Evolutionary conservation across 1,140 invertebrate genomes (phyloP).

Genomic region (Himalopsyche phryganea): DNA sequence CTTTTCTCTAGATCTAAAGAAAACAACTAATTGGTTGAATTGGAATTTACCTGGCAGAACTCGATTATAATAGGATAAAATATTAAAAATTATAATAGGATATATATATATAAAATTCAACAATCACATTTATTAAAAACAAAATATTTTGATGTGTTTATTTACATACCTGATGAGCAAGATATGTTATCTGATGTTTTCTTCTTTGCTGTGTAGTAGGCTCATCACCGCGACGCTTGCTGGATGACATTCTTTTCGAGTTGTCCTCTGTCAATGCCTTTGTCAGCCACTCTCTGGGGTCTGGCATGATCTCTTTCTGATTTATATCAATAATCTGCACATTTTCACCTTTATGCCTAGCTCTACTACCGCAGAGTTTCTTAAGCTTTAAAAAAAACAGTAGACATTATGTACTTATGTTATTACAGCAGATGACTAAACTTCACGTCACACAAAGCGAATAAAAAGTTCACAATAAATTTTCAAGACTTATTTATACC

Average conservation of each 20-base stretch:
- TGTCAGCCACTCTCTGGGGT: conserved; percentile 75
- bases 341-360: conserved; percentile 50
- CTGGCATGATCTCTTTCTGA: conserved; percentile 76
- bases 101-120: too few relatives aligned
- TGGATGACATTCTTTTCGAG: conserved; percentile 49
- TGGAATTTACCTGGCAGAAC: too few relatives aligned
- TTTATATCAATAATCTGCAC: conserved; percentile 78
- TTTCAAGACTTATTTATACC: too few relatives aligned
- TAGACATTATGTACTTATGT: too few relatives aligned
- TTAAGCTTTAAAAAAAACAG: conserved; percentile 40
- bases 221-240: conserved; percentile 57
- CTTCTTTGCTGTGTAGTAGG: conserved; percentile 68
- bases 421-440: too few relatives aligned
- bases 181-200: conserved; percentile 95
- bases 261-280: conserved; percentile 77
- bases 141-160: neutral
- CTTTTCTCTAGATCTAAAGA: too few relatives aligned
- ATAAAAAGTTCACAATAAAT: too few relatives aligned
- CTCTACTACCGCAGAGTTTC: conserved; percentile 47
- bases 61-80: too few relatives aligned
- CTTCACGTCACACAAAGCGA: too few relatives aligned
- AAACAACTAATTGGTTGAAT: too few relatives aligned
- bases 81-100: too few relatives aligned
- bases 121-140: too few relatives aligned
- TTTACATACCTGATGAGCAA: conserved; percentile 72